Base-by-base conservation (phyloP, 2,797 vertebrate species). In the Sebastes cheni region DNA sequence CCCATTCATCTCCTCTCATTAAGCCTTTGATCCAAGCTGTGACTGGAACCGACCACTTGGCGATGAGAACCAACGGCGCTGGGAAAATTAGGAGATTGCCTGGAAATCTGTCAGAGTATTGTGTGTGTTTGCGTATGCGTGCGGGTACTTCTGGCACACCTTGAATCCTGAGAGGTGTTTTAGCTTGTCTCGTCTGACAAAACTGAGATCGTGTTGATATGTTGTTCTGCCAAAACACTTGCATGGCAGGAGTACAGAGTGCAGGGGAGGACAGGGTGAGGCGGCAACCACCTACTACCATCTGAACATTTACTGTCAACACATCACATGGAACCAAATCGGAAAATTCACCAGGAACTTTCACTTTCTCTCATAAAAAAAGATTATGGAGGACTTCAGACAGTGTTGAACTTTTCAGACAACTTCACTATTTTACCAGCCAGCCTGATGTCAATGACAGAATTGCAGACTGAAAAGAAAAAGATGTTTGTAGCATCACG, bases 121-220 rank as follows among this genome's bases (percentile, higher is more conserved):
- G 61, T 34, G 36, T 9, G 27, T 46, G 36, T 55, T 74, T 50
- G 64, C 29, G 29, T 54, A 59, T 18, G 72, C 30, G 77, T 77
- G 86, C 66, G 64, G 56, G 65, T 77, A 16, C n/a, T 69, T 46
- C 74, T 78, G 78, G 79, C 91, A 79, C 90, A 86, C 92, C 89
- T 87, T 72, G 58, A 83, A 80, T 78, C 77, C 62, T 16, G 64
- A 82, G 69, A 90, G 82, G 84, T 83, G 93, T 92, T 89, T 77
- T 9, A 73, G 84, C 91, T 88, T 69, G 93, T 81, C 85, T 73
- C 20, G 58, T 73, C 66, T 80, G 70, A 82, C 75, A 84, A 71
- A 76, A 85, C 59, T 42, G 75, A 86, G 72, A 88, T 18, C 25
- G 80, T 18, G 70, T 80, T 67, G 59, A 82, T 62, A 54, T 42